phyloP scores from a whole-genome alignment of 1,140 invertebrate genomes.

The Hetaerina americana region DNA sequence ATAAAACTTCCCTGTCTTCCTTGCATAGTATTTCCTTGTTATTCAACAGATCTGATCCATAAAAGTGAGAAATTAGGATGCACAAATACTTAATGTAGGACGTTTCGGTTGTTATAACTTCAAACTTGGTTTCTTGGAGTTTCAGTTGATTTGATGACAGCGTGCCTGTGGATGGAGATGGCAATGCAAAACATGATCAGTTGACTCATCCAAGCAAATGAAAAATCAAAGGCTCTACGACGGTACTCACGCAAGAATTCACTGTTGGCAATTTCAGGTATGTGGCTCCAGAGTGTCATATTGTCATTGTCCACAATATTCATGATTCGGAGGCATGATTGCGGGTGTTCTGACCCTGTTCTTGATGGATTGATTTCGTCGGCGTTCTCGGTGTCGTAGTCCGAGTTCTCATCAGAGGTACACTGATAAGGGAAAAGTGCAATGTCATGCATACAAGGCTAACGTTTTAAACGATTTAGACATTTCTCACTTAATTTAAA shows the following conservation, averaged over 20 bases:
- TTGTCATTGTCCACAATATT: no score
- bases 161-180: conserved; percentile 33
- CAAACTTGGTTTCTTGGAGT: conserved; percentile 86
- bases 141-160: conserved; percentile 56
- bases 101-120: conserved; percentile 92
- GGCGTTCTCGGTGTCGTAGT: no score
- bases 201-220: neutral
- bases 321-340: no score
- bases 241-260: neutral
- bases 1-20: conserved; percentile 63
- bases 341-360: no score
- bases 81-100: conserved; percentile 90
- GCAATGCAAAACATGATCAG: neutral
- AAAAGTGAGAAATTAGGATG: conserved; percentile 77
- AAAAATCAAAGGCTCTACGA: neutral
- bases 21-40: conserved; percentile 54
- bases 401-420: no score
- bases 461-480: no score
- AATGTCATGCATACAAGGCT: no score
- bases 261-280: neutral
- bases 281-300: neutral
- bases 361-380: no score
- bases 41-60: conserved; percentile 59
- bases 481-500: no score
- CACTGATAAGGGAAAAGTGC: no score